Base-by-base conservation (phyloP, 2,113 vertebrate species). In the Callipepla californica region DNA sequence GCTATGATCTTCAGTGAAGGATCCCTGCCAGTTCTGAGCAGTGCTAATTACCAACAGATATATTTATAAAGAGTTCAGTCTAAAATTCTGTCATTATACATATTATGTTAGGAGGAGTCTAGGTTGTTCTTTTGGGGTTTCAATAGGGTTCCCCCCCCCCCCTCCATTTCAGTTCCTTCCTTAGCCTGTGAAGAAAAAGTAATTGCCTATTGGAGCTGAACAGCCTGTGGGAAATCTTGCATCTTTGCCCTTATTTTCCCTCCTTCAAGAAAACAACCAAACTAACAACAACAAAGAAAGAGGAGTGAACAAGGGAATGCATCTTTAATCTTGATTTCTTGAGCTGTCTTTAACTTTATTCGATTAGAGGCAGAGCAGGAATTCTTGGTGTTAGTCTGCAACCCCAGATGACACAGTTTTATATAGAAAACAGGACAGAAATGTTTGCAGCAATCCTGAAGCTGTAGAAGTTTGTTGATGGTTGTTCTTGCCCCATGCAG, bases 311-410 rank as follows among this genome's bases (percentile, higher is more conserved):
- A 45, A 65, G 32, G 18, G 44, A 36, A 65, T 55, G 69, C 80
- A 70, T 85, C 5, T 2, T 61, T 69, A 84, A 86, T 85, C 85
- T 82, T 94, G 81, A 93, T 89, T 91, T 91, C 94, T 68, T 89
- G 65, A 78, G 53, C 68, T 91, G 38, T 59, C n/a, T 94, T 85
- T 10, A 25, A 48, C 81, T 94, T 48, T 42, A 18, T 89, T 42
- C 25, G 72, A 81, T 81, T 87, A 66, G 63, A 91, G 19, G 62
- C 62, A 94, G 92, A 91, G 82, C 59, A 73, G 73, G 75, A 92
- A 75, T 84, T 94, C 78, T 69, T 85, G 65, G 65, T 67, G 68
- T 57, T 94, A 70, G 61, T 86, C 93, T 90, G 90, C 89, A 95
- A 23, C 22, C 40, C 40, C 59, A 87, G 85, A 53, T 85, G 75